Evolutionary conservation across 2,797 vertebrate species (phyloP).

Genomic region (Schizopygopsis pylzovi): DNA sequence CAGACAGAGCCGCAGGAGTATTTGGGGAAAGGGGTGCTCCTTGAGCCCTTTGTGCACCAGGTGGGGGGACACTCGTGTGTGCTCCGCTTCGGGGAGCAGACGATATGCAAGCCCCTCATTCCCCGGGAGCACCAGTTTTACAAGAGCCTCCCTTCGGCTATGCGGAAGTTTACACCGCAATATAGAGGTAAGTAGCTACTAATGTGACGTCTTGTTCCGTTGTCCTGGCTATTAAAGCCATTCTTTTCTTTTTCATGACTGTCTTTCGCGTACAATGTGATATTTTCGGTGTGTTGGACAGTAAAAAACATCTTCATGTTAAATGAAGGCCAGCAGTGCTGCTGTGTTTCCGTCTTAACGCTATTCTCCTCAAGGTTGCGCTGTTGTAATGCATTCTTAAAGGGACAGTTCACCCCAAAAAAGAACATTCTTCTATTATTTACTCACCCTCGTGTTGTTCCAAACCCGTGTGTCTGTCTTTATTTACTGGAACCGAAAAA

Average conservation of each 20-base stretch:
- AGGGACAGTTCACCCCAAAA: not conserved
- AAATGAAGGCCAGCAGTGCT: conserved; percentile 13
- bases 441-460: not conserved
- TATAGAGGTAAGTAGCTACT: conserved; percentile 90
- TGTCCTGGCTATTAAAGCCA: not conserved
- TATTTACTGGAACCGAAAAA: not conserved
- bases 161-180: conserved; percentile 97
- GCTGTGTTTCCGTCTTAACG: not conserved
- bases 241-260: no score
- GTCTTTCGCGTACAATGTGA: not conserved
- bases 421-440: not conserved
- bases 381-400: not conserved
- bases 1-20: conserved; percentile 88
- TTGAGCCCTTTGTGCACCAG: conserved; percentile 98
- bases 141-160: conserved; percentile 94
- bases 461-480: not conserved
- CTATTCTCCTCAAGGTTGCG: conserved; percentile 29
- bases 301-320: not conserved
- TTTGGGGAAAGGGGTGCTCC: conserved; percentile 89
- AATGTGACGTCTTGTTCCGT: not conserved
- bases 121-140: conserved; percentile 98
- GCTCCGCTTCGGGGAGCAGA: conserved; percentile 97
- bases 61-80: conserved; percentile 98
- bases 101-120: conserved; percentile 98
- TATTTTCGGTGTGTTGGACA: not conserved